Evolutionary conservation across 2,113 vertebrate genomes (phyloP).

Genomic region (Cebus imitator): DNA sequence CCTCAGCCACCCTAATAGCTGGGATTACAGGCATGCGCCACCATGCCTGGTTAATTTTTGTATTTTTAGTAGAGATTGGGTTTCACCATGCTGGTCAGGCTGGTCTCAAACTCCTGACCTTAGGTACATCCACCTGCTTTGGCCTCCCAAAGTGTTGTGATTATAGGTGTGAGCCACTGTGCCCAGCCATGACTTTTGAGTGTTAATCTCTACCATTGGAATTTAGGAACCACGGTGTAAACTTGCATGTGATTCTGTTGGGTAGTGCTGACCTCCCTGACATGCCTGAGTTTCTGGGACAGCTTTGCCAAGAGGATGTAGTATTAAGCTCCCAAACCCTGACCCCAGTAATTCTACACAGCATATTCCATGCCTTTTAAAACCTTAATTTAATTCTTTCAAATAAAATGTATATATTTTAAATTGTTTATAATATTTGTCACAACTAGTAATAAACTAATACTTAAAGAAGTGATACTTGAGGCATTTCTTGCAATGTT

Average conservation of each 20-base stretch:
- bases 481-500: background rate
- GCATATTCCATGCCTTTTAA: background rate
- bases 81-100: no score
- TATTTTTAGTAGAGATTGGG: no score
- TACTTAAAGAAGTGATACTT: background rate
- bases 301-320: background rate
- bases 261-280: fast-evolving
- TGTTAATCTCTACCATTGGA: background rate
- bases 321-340: background rate
- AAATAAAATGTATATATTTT: background rate
- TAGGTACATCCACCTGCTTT: no score
- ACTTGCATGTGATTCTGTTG: background rate
- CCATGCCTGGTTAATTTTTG: no score
- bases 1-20: no score
- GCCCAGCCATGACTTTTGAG: background rate
- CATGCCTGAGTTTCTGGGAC: background rate
- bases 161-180: no score
- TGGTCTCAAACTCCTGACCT: no score
- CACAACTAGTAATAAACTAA: background rate
- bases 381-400: background rate
- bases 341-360: background rate
- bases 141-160: no score
- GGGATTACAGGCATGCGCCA: no score
- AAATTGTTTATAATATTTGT: background rate
- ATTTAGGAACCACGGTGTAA: fast-evolving